Base-by-base conservation (phyloP, 1,140 invertebrate species). In the Ditylenchus dipsaci region DNA sequence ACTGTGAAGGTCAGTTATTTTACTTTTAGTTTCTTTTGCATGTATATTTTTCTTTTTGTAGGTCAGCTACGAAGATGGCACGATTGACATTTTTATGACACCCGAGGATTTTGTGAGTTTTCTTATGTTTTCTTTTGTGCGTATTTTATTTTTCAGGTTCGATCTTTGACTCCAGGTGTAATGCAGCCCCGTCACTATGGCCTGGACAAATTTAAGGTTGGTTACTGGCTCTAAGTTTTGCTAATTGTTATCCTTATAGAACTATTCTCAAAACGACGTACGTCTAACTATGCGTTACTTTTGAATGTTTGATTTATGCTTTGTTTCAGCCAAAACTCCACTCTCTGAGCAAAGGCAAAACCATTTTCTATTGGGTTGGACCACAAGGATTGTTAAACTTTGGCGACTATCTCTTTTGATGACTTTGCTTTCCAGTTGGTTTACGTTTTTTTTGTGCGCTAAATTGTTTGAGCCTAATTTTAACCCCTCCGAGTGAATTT, bases 341-440 rank as follows among this genome's bases (percentile, higher is more conserved):
- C 30, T 45, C 21, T 13, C 27, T 53, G 27, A 30, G 11, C 19
- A 68, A 68, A 29, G 43, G n/a, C n/a, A n/a, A 58, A 30, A 57
- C 68, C 63, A 49, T 71, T 57, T 77, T 75, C 56, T 45, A 74
- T 63, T 74, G 73, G 73, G 29, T 98, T 11, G 94, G 94, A 68
- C 93, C 94, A 67, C 91, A 92, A 76, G 89, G 90, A 75, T 87
- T 99, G 1, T 98, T 99, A 70, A 94, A 92, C 13, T 99, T 97
- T 84, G 96, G 93, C 1, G 96, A 99, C 85, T 99, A 98, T 83
- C 94, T 99, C 64, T 98, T 99, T 84, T 99, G 33, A 87, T 99
- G 0, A 98, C 95, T 9, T 91, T 99, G 21, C 85, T 99, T 45
- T 97, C 94, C 78, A 97, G n/a, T n/a, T n/a, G n/a, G n/a, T n/a